Conservation (phyloP, 2,888 invertebrate species). For the Eustalomyia histrio region DNA sequence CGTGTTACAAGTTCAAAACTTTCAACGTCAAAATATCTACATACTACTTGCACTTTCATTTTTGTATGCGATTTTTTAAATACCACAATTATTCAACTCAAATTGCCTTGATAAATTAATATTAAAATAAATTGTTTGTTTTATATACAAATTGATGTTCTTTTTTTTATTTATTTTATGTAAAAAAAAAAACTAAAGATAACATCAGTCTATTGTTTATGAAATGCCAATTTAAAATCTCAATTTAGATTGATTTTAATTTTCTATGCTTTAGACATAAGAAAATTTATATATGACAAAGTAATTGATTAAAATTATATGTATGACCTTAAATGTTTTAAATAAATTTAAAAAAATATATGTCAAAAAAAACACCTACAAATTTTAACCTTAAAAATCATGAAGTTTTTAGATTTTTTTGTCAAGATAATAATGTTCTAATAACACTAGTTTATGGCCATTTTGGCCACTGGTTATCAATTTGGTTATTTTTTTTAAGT, state of each 20-base stretch:
- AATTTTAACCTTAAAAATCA: not conserved
- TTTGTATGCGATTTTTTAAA: not conserved
- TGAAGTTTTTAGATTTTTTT: no score
- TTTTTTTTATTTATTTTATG: not conserved
- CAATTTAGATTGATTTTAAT: not conserved
- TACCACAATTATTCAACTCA: not conserved
- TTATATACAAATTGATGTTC: not conserved
- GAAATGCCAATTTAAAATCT: not conserved
- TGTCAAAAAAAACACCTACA: not conserved
- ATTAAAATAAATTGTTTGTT: not conserved
- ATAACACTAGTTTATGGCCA: no score
- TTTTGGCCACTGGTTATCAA: no score
- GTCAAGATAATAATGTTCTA: no score
- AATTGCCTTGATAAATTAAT: not conserved
- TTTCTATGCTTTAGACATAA: not conserved
- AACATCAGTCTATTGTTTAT: not conserved
- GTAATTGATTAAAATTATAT: not conserved
- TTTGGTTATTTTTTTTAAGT: no score
- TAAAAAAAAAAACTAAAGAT: not conserved
- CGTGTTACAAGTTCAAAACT: slow-evolving; percentile 15
- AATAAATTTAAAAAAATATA: not conserved
- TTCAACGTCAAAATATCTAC: slow-evolving; percentile 7
- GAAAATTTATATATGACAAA: not conserved
- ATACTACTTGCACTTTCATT: slow-evolving; percentile 11
- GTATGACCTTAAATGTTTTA: not conserved